These are phyloP conservation scores for Nylanderia fulva DNA, from an alignment of 1,140 invertebrate species.

Conservation along the genomic window DNA sequence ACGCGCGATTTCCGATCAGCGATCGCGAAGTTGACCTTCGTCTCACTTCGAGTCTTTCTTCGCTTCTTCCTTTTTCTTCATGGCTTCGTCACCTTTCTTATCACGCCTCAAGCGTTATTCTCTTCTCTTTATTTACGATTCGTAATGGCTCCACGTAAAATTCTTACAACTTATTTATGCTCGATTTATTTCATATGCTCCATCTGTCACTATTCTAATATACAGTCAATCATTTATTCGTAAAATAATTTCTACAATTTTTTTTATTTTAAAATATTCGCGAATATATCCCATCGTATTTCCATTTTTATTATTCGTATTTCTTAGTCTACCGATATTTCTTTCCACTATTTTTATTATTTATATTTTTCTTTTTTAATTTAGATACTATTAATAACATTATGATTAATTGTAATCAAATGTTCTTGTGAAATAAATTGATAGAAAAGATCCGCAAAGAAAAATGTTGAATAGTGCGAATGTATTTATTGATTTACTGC, in stretches of 20 bases:
- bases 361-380: background rate
- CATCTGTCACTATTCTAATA: background rate
- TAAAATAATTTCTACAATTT: background rate
- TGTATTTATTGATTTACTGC: background rate
- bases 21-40: constrained; percentile 41
- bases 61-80: background rate
- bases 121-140: background rate
- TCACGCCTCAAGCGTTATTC: constrained; percentile 5
- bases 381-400: too few species aligned
- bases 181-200: background rate
- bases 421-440: too few species aligned
- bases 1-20: constrained; percentile 65
- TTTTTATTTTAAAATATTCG: background rate
- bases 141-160: background rate
- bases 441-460: too few species aligned
- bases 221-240: background rate
- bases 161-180: background rate
- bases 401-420: too few species aligned
- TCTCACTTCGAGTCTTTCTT: constrained; percentile 37
- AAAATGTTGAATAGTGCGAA: too few species aligned
- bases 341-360: background rate
- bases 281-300: background rate
- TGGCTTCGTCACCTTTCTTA: constrained; percentile 30
- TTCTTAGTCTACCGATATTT: background rate
- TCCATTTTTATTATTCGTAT: background rate